Base-by-base conservation (phyloP, 2,888 invertebrate species). In the Caenorhabditis sp. region DNA sequence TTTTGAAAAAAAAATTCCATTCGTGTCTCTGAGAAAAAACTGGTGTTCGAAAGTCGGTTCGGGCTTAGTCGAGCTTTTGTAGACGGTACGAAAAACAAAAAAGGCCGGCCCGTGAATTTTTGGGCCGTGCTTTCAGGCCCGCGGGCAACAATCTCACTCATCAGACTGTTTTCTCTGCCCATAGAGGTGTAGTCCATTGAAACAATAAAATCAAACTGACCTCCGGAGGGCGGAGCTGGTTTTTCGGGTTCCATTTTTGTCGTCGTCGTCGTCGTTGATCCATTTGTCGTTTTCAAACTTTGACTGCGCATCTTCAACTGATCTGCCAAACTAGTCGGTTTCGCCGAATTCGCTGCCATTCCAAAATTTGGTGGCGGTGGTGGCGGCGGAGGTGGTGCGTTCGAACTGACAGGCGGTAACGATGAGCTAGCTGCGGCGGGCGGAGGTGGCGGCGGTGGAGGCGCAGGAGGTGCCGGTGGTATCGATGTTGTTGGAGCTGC, bases 311-410 rank as follows among this genome's bases (percentile, higher is more conserved):
- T 60, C 31, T 77, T 76, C 36, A 76, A 12, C 53, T 76, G 76
- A 24, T 78, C 78, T n/a, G 63, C 66, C 24, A 78, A 37, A 67
- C 69, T 63, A 24, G 57, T 37, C 23, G 21, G 31, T 63, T 63
- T 63, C 5, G 10, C 55, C 2, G 27, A 51, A 54, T 36, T 26
- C 10, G 14, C 37, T 21, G 36, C 19, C 26, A 59, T 64, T 6
- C 55, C 61, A 12, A 51, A 31, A 37, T 53, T 61, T 3, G 68
- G 58, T 37, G 76, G 76, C 2, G 76, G 77, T 10, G 73, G 71
- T 36, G 79, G 79, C 1, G 79, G 76, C 8, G 77, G 71, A 14
- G 74, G 74, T 5, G 73, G 73, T 5, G 73, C 73, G 1, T 49
- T 58, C 4, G 64, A 55, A 49, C 62, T 69, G 10, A 69, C 53